These are phyloP conservation scores for Congeria kusceri DNA, from an alignment of 2,888 invertebrate genomes.

Conservation along the genomic window DNA sequence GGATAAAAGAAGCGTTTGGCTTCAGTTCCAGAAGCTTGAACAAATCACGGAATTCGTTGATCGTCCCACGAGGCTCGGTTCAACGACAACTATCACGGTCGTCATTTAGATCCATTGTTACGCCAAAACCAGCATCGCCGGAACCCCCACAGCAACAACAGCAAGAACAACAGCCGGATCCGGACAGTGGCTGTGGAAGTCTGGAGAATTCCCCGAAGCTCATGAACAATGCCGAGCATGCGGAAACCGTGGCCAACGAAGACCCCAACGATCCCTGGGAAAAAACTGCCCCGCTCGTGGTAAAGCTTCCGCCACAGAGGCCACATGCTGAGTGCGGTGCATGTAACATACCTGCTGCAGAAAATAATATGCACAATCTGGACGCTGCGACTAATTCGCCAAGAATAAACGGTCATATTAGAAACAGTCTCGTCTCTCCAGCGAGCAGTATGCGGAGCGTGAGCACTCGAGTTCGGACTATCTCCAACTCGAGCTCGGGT, in stretches of 20 bases:
- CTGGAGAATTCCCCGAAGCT: slow-evolving; percentile 60
- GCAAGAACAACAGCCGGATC: slow-evolving; percentile 56
- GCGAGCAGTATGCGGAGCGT: slow-evolving; percentile 51
- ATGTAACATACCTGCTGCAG: slow-evolving; percentile 13
- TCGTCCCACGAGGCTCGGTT: slow-evolving; percentile 70
- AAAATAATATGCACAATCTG: slow-evolving; percentile 37
- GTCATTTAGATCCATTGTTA: slow-evolving; percentile 30
- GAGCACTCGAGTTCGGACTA: slow-evolving; percentile 25
- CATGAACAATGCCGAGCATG: neutral
- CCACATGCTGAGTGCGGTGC: neutral
- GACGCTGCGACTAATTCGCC: slow-evolving; percentile 27
- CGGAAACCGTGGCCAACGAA: neutral
- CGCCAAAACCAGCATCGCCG: slow-evolving; percentile 13
- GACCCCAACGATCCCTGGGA: slow-evolving; percentile 65
- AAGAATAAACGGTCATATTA: slow-evolving; percentile 36
- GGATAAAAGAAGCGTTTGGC: slow-evolving; percentile 76
- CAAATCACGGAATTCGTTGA: slow-evolving; percentile 75
- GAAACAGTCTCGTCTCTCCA: slow-evolving; percentile 37
- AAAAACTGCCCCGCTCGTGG: slow-evolving; percentile 44
- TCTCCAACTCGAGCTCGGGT: slow-evolving; percentile 16
- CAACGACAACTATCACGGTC: slow-evolving; percentile 36
- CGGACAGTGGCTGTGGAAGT: slow-evolving; percentile 68
- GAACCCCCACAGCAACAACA: slow-evolving; percentile 46
- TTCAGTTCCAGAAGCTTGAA: slow-evolving; percentile 78
- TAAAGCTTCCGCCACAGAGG: slow-evolving; percentile 38